Evolutionary conservation across 2,113 vertebrate genomes (phyloP).

Genomic region (Raja brachyura): DNA sequence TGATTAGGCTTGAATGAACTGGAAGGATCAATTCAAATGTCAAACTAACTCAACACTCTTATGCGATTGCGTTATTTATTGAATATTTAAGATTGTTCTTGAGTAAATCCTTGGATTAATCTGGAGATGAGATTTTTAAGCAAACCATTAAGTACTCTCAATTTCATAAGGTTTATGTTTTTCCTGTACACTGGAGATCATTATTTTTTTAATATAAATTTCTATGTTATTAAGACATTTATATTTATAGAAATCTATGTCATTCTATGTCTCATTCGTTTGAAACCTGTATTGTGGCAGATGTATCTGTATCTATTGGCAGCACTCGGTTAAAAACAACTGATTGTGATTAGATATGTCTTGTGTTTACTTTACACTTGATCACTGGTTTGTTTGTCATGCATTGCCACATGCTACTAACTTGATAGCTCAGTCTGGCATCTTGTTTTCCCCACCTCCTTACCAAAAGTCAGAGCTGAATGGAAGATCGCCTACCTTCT

Average conservation of each 20-base stretch:
- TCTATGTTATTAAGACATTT: background rate
- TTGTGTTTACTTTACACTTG: background rate
- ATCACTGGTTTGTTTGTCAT: background rate
- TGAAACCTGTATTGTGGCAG: background rate
- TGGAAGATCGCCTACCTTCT: background rate
- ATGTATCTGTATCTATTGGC: background rate
- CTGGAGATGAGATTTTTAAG: background rate
- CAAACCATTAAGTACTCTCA: background rate
- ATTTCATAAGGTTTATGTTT: background rate
- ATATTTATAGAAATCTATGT: no score
- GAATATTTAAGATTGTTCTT: background rate
- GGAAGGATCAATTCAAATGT: background rate
- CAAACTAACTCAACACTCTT: no score
- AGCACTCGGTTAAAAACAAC: background rate
- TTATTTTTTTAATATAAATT: background rate
- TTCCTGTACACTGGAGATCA: background rate
- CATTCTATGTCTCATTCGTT: no score
- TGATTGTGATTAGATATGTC: background rate
- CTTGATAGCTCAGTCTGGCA: background rate
- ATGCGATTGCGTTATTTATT: background rate
- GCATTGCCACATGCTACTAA: background rate
- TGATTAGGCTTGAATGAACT: background rate
- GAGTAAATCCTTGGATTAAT: background rate
- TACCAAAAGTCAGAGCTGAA: background rate
- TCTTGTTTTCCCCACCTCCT: background rate